Conservation (phyloP, 2,797 vertebrate genomes). For the Botia kubotai region DNA sequence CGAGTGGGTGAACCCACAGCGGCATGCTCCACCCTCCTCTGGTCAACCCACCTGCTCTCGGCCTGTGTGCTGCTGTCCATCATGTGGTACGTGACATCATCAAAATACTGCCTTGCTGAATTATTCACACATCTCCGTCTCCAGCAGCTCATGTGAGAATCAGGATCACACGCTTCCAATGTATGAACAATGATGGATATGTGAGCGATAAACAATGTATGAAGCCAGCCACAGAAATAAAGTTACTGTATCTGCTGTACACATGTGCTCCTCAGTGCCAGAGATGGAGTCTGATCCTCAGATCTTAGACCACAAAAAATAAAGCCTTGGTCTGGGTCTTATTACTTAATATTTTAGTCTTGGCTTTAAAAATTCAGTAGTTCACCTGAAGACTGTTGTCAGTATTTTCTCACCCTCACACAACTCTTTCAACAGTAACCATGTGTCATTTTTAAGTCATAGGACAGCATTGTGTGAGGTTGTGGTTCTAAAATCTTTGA, state of each 20-base stretch:
- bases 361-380: too few relatives aligned
- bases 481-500: too few relatives aligned
- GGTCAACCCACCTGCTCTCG: conserved; percentile 61
- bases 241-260: background rate
- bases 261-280: background rate
- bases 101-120: background rate
- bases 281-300: too few relatives aligned
- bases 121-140: background rate
- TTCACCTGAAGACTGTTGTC: too few relatives aligned
- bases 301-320: too few relatives aligned
- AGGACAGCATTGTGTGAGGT: too few relatives aligned
- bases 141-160: background rate
- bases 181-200: background rate
- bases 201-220: background rate
- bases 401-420: too few relatives aligned
- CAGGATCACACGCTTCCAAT: background rate
- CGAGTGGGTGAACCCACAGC: conserved; percentile 67
- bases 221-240: background rate
- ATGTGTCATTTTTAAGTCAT: too few relatives aligned
- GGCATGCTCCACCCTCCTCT: conserved; percentile 55
- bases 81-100: conserved; percentile 63
- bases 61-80: conserved; percentile 62
- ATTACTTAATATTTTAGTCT: too few relatives aligned
- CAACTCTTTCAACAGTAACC: too few relatives aligned
- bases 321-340: too few relatives aligned